Base-by-base conservation (phyloP, 2,797 vertebrate species). In the Enteromius thamalakanensis region DNA sequence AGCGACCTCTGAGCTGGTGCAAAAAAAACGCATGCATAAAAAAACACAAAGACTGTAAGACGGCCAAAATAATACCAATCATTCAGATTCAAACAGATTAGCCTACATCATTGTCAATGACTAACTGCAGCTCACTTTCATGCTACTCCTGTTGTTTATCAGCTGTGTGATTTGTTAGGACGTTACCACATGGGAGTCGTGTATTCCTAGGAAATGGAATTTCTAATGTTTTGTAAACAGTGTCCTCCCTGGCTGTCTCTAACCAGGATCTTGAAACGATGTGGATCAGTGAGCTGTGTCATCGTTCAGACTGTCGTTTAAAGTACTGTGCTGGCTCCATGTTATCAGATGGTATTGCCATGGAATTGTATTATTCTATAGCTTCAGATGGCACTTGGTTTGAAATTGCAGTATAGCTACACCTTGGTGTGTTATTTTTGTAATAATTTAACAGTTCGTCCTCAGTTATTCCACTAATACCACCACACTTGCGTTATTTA, bases 161-260 rank as follows among this genome's bases (percentile, higher is more conserved):
- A 45, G n/a, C 34, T 45, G 45, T 79, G 69, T 83, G 79, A 85
- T 79, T 60, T 86, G 68, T 86, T 85, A 81, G 68, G 65, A 88
- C 70, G 64, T 83, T 75, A 60, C 23, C 76, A 37, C 34, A 78
- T 68, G 32, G 42, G 58, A 77, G 83, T 83, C 58, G 23, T 83
- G 80, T 80, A 80, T 78, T 81, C 77, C 76, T 42, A 83, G 78
- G 76, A 88, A 85, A 85, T 75, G 80, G 72, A 80, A 85, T 86
- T 69, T 64, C 34, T 85, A 47, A 45, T 70, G 83, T 72, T 83
- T 86, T 80, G 80, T 85, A 86, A 86, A 86, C 83, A 81, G 40
- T 74, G 60, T 78, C 58, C 47, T 82, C 80, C 76, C 42, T 23
- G 12, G 23, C 72, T 55, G 78, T 42, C 51, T 81, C 68, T 81